Base-by-base conservation (phyloP, 2,113 vertebrate genomes). In the Coryphaenoides rupestris region DNA sequence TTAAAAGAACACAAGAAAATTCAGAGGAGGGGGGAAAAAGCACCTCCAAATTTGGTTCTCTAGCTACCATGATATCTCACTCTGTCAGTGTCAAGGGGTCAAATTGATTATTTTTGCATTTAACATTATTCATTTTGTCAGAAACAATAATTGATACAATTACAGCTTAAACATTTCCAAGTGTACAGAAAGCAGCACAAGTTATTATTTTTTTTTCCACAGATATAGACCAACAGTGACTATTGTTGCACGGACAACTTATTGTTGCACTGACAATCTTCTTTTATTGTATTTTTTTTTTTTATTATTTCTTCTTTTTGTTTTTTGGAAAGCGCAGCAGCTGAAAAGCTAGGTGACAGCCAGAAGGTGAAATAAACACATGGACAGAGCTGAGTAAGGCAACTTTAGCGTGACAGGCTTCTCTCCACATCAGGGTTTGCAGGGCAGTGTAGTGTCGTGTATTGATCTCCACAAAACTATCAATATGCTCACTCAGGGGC, bases 371-470 rank as follows among this genome's bases (percentile, higher is more conserved):
- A 79, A 85, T 69, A 74, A 87, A 87, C 81, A 88, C 78, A 81
- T 75, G 78, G 82, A 88, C 84, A 88, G 83, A 85, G 86, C 87
- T 87, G 87, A 89, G 85, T 90, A 90, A 90, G 89, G 89, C 89
- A 90, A 89, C 88, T 74, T 80, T 90, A 87, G 84, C 87, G 86
- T 88, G 88, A 86, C 83, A 87, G 85, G 85, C 84, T 86, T 80
- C 78, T 86, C 82, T 82, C 83, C 33, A 40, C 33, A 40, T 40
- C 86, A 79, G 87, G 78, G 82, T 81, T 88, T 86, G 85, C 89
- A 87, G 86, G 86, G 88, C 87, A 84, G 84, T 86, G 88, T 87
- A 84, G 84, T 85, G 88, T 82, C 81, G 87, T 86, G 84, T 88
- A 87, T 85, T 82, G 83, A 88, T 85, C 73, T 68, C 54, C 72